These are phyloP conservation scores for Dicrostonyx torquatus DNA, from an alignment of 2,797 vertebrate species.

Conservation along the genomic window DNA sequence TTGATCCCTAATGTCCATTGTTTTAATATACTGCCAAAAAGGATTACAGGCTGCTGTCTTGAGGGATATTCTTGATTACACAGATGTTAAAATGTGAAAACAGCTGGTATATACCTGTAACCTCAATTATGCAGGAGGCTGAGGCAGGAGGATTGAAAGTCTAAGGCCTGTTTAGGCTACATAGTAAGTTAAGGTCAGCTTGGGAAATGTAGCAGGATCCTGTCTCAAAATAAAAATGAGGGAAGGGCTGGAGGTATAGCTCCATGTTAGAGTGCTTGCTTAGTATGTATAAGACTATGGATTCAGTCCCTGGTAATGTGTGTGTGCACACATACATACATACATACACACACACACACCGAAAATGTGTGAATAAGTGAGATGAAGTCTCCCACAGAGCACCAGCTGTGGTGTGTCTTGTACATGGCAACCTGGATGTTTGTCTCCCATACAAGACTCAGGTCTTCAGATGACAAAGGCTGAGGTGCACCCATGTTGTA, in stretches of 20 bases:
- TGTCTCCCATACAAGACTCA: not conserved
- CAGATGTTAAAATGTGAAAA: too few species aligned
- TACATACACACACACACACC: not conserved
- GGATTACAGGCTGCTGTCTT: too few species aligned
- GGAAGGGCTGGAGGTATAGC: not conserved
- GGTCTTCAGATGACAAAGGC: not conserved
- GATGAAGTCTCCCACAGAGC: not conserved
- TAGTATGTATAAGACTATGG: not conserved
- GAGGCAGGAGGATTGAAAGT: not conserved
- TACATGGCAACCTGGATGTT: not conserved
- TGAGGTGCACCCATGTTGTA: rapidly evolving
- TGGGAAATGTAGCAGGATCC: not conserved
- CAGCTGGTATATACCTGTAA: not conserved
- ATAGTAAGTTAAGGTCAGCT: not conserved
- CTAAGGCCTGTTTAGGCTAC: not conserved
- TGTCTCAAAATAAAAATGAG: not conserved
- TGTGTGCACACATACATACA: not conserved
- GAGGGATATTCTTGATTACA: not conserved
- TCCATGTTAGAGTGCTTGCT: not conserved
- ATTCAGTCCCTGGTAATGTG: not conserved
- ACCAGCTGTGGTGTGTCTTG: too few species aligned
- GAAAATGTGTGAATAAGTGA: too few species aligned
- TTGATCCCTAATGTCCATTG: not conserved
- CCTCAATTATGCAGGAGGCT: not conserved
- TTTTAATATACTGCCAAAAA: not conserved